phyloP scores from a whole-genome alignment of 64 coral and sea anemone species.

The Pocillopora verrucosa region DNA sequence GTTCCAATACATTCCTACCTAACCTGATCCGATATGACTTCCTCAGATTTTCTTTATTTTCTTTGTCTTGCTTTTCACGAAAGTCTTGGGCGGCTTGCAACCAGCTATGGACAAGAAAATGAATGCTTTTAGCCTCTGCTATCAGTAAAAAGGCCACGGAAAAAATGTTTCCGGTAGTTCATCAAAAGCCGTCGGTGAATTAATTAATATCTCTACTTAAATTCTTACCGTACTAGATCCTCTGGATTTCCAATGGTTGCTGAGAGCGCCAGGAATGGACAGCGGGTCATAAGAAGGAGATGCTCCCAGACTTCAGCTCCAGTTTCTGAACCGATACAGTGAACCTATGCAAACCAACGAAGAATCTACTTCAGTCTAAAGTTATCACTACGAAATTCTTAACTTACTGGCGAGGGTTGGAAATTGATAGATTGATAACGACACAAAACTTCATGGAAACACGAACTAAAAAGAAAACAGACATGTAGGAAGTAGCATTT shows the following conservation, averaged over 20 bases:
- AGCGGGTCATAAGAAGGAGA: conserved; percentile 70
- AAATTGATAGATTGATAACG: too few relatives aligned
- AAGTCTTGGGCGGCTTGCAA: conserved; percentile 39
- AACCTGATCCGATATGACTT: conserved; percentile 27
- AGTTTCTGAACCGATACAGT: conserved; percentile 76
- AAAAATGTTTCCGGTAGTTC: not conserved
- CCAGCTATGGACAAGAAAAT: not conserved
- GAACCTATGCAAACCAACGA: not conserved
- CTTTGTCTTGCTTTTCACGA: conserved; percentile 20
- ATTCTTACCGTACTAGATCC: not conserved
- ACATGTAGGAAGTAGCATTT: too few relatives aligned
- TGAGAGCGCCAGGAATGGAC: conserved; percentile 79
- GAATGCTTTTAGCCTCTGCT: not conserved
- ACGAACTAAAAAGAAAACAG: too few relatives aligned
- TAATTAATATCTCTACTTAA: not conserved
- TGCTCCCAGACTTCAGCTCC: conserved; percentile 89
- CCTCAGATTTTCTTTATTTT: not conserved
- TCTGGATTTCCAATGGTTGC: conserved; percentile 33
- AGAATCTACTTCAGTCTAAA: not conserved
- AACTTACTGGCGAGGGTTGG: too few relatives aligned
- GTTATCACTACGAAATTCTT: too few relatives aligned
- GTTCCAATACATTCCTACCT: not conserved
- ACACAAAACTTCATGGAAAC: too few relatives aligned
- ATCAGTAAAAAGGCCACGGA: too few relatives aligned
- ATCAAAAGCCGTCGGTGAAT: not conserved